Evolutionary conservation across 64 coral and sea anemone genomes (phyloP).

Genomic region (Orbicella faveolata): DNA sequence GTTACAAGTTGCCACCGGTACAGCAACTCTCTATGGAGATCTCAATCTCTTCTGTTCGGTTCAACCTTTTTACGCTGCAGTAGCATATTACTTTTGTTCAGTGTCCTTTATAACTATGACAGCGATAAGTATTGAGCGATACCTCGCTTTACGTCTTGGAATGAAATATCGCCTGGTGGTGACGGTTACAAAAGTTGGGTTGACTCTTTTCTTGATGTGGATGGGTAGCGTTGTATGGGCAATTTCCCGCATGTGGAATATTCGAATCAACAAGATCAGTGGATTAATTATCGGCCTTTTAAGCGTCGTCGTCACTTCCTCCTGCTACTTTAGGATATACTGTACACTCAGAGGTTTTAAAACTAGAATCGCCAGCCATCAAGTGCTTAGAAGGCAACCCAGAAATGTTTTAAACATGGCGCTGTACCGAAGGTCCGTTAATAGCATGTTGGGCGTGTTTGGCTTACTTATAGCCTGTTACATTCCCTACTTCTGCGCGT

Average conservation of each 20-base stretch:
- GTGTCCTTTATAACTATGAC: constrained; percentile 38
- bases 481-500: constrained; percentile 35
- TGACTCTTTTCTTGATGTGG: neutral
- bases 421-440: constrained; percentile 23
- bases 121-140: constrained; percentile 59
- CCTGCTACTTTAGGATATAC: constrained; percentile 32
- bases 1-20: constrained; percentile 13
- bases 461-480: constrained; percentile 40
- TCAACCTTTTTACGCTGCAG: constrained; percentile 23
- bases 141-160: constrained; percentile 20
- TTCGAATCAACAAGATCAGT: constrained; percentile 1
- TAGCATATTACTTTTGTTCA: constrained; percentile 23
- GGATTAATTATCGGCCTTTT: neutral
- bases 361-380: neutral
- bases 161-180: constrained; percentile 2
- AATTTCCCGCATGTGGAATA: constrained; percentile 6
- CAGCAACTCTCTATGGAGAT: neutral
- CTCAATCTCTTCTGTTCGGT: constrained; percentile 9
- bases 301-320: constrained; percentile 11
- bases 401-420: constrained; percentile 2
- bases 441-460: constrained; percentile 37
- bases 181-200: neutral
- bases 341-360: constrained; percentile 24
- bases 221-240: neutral
- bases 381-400: neutral